These are phyloP conservation scores for Cephalotes varians DNA, from an alignment of 2,888 invertebrate species.

Conservation along the genomic window DNA sequence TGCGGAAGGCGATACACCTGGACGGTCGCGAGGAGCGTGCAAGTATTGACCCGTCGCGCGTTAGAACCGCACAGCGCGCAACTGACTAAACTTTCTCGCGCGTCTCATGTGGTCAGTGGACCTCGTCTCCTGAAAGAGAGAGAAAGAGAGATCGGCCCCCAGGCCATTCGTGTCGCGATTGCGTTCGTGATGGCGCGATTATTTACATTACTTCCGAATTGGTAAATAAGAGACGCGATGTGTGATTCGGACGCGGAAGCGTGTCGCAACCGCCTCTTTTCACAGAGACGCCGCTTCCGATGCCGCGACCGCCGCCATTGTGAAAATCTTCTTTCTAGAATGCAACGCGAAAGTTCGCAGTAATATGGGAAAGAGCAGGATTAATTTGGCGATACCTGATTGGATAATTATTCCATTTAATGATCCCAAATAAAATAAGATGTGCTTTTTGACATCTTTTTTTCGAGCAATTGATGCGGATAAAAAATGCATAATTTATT, in stretches of 20 bases:
- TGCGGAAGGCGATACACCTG: slow-evolving; percentile 86
- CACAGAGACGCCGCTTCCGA: slow-evolving; percentile 49
- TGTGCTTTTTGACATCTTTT: not conserved
- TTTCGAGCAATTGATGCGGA: not conserved
- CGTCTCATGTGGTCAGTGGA: slow-evolving; percentile 82
- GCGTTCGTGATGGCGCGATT: slow-evolving; percentile 73
- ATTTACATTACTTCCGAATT: slow-evolving; percentile 83
- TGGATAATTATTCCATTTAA: slow-evolving; percentile 11
- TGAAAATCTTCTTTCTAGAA: slow-evolving; percentile 47
- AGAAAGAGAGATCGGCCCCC: slow-evolving; percentile 43
- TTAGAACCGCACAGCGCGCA: slow-evolving; percentile 12
- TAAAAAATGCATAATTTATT: slow-evolving; percentile 12
- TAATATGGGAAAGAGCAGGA: not conserved
- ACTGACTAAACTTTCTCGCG: slow-evolving; percentile 77
- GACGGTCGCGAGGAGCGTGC: slow-evolving; percentile 75
- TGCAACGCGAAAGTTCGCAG: not conserved
- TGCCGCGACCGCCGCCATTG: slow-evolving; percentile 42
- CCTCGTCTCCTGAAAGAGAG: slow-evolving; percentile 83
- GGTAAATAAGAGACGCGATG: slow-evolving; percentile 73
- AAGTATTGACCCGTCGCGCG: slow-evolving; percentile 68
- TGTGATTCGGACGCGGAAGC: slow-evolving; percentile 65
- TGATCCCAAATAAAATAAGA: not conserved
- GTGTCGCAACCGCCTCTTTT: slow-evolving; percentile 68
- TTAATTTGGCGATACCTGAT: not conserved
- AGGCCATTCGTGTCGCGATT: slow-evolving; percentile 75